Evolutionary conservation across 2,113 vertebrate genomes (phyloP).

Genomic region (Lophius piscatorius): DNA sequence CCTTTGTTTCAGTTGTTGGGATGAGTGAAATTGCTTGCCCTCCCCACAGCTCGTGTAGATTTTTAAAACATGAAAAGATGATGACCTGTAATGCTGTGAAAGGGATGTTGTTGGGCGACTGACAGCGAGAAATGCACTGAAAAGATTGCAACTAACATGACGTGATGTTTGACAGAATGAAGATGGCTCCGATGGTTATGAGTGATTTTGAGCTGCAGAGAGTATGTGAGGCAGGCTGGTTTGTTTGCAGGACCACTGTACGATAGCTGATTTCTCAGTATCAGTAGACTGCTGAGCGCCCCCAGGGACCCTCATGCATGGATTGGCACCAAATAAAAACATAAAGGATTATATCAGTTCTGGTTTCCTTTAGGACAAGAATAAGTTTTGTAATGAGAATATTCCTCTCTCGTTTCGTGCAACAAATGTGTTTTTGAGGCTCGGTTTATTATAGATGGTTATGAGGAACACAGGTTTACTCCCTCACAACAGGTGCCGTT

Average conservation of each 20-base stretch:
- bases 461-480: constrained; percentile 48
- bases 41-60: constrained; percentile 16
- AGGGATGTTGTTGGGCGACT: neutral
- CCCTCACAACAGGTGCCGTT: constrained; percentile 63
- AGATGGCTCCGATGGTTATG: constrained; percentile 6
- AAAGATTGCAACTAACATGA: neutral
- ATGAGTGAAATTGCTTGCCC: constrained; percentile 11
- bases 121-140: neutral
- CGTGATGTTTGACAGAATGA: neutral
- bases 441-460: constrained; percentile 36
- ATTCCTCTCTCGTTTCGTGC: constrained; percentile 6
- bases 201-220: constrained; percentile 60
- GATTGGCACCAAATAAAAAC: constrained; percentile 17
- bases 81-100: constrained; percentile 30
- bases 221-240: constrained; percentile 16
- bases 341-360: constrained; percentile 24
- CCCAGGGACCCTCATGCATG: constrained; percentile 9
- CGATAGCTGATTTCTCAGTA: constrained; percentile 18
- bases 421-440: constrained; percentile 31
- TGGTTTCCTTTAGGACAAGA: constrained; percentile 21
- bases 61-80: constrained; percentile 15
- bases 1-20: constrained; percentile 17
- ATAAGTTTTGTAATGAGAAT: constrained; percentile 20
- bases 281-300: constrained; percentile 1
- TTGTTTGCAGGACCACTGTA: constrained; percentile 1